Evolutionary conservation across 2,888 invertebrate species (phyloP).

Genomic region (Anagyrus pseudococci): DNA sequence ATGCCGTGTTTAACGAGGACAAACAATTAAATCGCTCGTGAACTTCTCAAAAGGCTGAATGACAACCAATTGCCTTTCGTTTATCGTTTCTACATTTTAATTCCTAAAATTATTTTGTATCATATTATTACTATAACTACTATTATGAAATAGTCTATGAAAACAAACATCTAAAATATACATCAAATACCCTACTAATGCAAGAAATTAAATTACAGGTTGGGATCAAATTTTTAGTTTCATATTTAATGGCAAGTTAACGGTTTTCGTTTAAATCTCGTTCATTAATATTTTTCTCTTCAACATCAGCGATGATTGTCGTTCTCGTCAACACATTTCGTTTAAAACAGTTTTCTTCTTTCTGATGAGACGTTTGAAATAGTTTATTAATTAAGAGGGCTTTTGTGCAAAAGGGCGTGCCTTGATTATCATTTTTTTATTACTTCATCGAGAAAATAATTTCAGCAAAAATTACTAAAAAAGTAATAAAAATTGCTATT

Average conservation of each 20-base stretch:
- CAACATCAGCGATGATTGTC: conserved; percentile 51
- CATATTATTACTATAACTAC: conserved; percentile 11
- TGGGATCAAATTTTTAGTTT: conserved; percentile 48
- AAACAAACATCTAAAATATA: conserved; percentile 27
- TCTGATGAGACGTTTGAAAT: conserved; percentile 10
- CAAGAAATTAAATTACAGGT: too few species aligned
- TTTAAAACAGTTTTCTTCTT: conserved; percentile 14
- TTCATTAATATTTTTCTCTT: conserved; percentile 18
- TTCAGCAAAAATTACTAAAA: too few species aligned
- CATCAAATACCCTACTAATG: conserved; percentile 49
- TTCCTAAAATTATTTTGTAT: conserved; percentile 3
- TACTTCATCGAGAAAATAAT: too few species aligned
- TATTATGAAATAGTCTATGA: conserved; percentile 18
- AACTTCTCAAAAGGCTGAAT: conserved; percentile 23
- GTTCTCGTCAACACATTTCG: conserved; percentile 44
- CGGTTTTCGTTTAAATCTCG: too few species aligned
- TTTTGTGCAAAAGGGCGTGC: conserved; percentile 21
- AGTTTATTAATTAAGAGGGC: conserved; percentile 11
- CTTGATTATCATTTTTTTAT: conserved; percentile 31
- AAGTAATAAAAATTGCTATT: too few species aligned
- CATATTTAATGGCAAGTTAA: neutral
- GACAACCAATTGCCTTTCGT: conserved; percentile 12
- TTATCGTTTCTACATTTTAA: neutral
- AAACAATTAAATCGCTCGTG: conserved; percentile 31
- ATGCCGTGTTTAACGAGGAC: conserved; percentile 35